Conservation (phyloP, 2,113 vertebrate genomes). For the Dissostichus mawsoni region DNA sequence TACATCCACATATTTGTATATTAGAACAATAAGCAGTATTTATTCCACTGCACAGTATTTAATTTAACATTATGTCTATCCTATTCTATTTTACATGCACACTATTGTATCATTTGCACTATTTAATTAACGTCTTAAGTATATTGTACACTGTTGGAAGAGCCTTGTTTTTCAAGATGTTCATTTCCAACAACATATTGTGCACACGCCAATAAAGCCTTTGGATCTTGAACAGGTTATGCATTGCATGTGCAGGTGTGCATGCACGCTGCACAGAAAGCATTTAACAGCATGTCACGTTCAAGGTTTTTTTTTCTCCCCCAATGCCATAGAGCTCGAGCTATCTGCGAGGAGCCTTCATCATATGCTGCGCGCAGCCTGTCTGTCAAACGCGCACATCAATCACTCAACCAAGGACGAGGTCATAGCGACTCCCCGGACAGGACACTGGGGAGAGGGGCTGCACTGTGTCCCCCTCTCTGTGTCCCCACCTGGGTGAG, state of each 20-base stretch:
- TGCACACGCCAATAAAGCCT: too few relatives aligned
- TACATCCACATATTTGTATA: too few relatives aligned
- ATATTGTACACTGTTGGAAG: too few relatives aligned
- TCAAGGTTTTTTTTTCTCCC: neutral
- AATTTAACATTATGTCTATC: too few relatives aligned
- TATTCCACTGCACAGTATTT: too few relatives aligned
- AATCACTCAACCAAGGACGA: conserved; percentile 70
- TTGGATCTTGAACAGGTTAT: neutral
- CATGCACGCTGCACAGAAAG: conserved; percentile 18
- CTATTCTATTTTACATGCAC: too few relatives aligned
- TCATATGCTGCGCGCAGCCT: conserved; percentile 19
- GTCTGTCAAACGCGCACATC: conserved; percentile 54
- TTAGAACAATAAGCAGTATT: too few relatives aligned
- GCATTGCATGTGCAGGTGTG: conserved; percentile 48
- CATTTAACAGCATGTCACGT: conserved; percentile 50
- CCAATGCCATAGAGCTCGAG: neutral
- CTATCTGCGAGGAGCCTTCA: neutral
- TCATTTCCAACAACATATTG: too few relatives aligned
- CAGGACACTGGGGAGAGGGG: conserved; percentile 22
- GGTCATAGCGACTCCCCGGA: conserved; percentile 64
- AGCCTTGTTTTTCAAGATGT: too few relatives aligned
- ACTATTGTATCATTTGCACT: too few relatives aligned
- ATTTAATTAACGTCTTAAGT: too few relatives aligned
- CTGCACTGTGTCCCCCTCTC: neutral
- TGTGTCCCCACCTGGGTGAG: neutral